These are phyloP conservation scores for Drosophila punjabiensis DNA, from an alignment of 1,140 invertebrate species.

Conservation along the genomic window DNA sequence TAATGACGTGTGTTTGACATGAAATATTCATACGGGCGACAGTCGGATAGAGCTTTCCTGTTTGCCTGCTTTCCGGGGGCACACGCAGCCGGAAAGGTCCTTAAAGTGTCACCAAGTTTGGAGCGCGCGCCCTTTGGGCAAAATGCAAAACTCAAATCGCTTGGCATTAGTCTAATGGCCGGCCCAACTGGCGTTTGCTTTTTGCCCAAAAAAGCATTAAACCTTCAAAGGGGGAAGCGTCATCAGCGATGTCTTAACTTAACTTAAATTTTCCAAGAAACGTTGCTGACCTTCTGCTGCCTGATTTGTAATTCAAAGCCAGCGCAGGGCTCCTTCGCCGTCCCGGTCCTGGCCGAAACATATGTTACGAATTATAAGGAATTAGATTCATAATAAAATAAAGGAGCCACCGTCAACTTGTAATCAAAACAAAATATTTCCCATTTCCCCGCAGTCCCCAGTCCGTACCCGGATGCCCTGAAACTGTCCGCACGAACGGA, in stretches of 20 bases:
- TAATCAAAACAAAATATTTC: slow-evolving; percentile 82
- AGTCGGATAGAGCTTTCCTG: slow-evolving; percentile 48
- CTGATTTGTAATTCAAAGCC: slow-evolving; percentile 84
- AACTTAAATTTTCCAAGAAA: slow-evolving; percentile 58
- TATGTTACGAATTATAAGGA: slow-evolving; percentile 84
- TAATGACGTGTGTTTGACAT: slow-evolving; percentile 83
- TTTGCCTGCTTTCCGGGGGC: slow-evolving; percentile 21
- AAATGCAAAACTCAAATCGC: slow-evolving; percentile 77
- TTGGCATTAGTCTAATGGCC: slow-evolving; percentile 78
- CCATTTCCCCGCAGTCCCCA: slow-evolving; percentile 31
- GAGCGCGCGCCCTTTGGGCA: slow-evolving; percentile 31
- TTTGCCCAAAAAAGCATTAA: slow-evolving; percentile 5
- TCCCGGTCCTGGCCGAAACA: slow-evolving; percentile 49
- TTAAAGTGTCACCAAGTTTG: slow-evolving; percentile 82
- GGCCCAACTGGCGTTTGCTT: slow-evolving; percentile 62
- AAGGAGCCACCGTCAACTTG: slow-evolving; percentile 72
- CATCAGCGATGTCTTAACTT: slow-evolving; percentile 81
- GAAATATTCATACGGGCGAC: slow-evolving; percentile 77
- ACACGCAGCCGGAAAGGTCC: slow-evolving; percentile 49
- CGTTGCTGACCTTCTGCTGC: slow-evolving; percentile 23
- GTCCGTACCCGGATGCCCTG: slow-evolving; percentile 2
- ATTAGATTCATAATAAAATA: slow-evolving; percentile 84
- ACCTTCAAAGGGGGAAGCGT: slow-evolving; percentile 44
- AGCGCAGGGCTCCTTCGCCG: slow-evolving; percentile 40
- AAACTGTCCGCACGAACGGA: slow-evolving; percentile 62